Base-by-base conservation (phyloP, 2,113 vertebrate species). In the Tichodroma muraria region DNA sequence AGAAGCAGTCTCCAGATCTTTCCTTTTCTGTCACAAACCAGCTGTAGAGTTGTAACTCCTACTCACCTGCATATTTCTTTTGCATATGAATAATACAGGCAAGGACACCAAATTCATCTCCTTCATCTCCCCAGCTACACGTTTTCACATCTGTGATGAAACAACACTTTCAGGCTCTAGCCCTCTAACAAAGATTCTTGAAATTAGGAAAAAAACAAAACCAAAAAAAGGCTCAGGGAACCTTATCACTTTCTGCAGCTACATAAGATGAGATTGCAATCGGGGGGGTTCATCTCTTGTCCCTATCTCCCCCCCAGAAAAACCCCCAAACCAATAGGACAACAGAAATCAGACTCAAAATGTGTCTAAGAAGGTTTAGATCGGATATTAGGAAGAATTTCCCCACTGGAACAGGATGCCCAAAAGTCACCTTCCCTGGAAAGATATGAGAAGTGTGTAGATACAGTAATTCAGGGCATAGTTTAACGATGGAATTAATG, bases 151-250 rank as follows among this genome's bases (percentile, higher is more conserved):
- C 11, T 65, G 6, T 8, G 3, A 4, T 45, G 9, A 52, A 73
- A 20, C 7, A 37, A 4, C 10, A 20, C 10, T 59, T 73, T 16
- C 23, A 50, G 6, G 2, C 7, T 64, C 19, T 44, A 5, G 4
- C 1, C 3, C 4, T 28, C 11, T 27, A 4, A 25, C 6, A 59
- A 13, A 28, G 9, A 47, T 54, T 25, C 3, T 31, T 22, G 12
- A 60, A 81, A 56, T 22, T 56, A 9, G 25, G 13, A n/a, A n/a
- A n/a, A n/a, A n/a, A n/a, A n/a, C n/a, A n/a, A n/a, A n/a, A n/a
- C n/a, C n/a, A n/a, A n/a, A n/a, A 10, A 6, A 8, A 1, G 16
- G 1, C 14, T 60, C 6, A 7, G 6, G 13, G 3, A 22, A 24
- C 15, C 8, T 69, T 52, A 33, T 15, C 1, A 6, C 3, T 23